phyloP scores from a whole-genome alignment of 2,888 invertebrate genomes.

The Eupithecia tripunctaria region DNA sequence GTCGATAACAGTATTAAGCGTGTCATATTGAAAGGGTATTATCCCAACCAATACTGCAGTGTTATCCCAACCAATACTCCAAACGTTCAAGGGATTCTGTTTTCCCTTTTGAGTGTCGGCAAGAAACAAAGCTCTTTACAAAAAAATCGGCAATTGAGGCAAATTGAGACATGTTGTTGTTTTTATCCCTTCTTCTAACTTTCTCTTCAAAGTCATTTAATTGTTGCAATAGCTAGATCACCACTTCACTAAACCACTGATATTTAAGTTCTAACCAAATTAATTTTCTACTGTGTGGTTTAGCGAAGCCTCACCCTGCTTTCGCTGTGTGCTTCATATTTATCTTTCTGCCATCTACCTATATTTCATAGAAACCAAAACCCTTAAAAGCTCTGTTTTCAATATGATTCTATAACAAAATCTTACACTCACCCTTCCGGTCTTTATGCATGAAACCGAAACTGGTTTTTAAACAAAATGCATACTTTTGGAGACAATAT shows the following conservation, averaged over 20 bases:
- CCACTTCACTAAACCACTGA: slow-evolving; percentile 33
- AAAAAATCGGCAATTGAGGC: neutral
- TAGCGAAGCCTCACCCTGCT: slow-evolving; percentile 45
- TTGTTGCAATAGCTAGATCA: slow-evolving; percentile 30
- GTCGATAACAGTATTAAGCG: neutral
- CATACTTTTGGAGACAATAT: neutral
- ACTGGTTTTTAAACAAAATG: neutral
- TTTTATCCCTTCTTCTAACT: neutral
- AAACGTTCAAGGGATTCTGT: neutral
- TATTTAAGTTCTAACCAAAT: neutral
- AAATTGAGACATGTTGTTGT: neutral
- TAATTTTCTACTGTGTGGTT: slow-evolving; percentile 34
- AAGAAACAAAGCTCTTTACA: neutral
- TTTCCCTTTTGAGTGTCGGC: neutral
- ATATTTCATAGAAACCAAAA: slow-evolving; percentile 3
- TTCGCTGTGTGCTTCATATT: slow-evolving; percentile 47
- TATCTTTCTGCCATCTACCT: slow-evolving; percentile 25
- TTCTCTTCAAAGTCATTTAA: neutral
- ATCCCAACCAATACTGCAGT: neutral
- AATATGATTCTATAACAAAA: neutral
- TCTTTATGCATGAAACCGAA: neutral
- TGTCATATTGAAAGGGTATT: neutral
- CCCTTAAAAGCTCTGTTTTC: neutral
- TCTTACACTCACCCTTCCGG: neutral
- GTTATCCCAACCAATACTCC: neutral